Conservation (phyloP, 2,113 vertebrate species). For the Hystrix brachyura region DNA sequence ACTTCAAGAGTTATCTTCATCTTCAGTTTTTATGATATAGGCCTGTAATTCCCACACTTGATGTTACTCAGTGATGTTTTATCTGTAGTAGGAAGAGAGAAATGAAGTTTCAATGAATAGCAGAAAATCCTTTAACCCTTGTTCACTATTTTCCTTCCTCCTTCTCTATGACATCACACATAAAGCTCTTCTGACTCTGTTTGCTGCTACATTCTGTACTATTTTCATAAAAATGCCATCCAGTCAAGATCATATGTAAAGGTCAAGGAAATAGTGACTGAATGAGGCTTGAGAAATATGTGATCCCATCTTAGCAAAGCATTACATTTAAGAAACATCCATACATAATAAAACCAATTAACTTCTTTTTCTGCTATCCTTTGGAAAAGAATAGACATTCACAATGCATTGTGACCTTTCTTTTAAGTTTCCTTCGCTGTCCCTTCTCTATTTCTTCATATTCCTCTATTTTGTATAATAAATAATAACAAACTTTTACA, state of each 20-base stretch:
- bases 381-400: not conserved
- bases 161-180: not conserved
- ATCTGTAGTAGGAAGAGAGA: constrained; percentile 43
- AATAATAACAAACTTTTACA: not conserved
- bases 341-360: not conserved
- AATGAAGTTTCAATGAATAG: constrained; percentile 8
- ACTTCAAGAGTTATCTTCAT: constrained; percentile 39
- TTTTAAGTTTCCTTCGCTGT: not conserved
- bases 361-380: not conserved
- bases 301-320: not conserved
- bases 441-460: not conserved
- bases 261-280: not conserved
- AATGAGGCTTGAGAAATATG: not conserved
- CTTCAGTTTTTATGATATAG: not conserved
- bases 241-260: not conserved
- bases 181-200: not conserved
- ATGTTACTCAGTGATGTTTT: constrained; percentile 18
- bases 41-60: not conserved
- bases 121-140: not conserved
- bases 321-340: not conserved
- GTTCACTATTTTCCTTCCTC: not conserved
- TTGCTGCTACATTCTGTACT: not conserved
- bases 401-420: not conserved
- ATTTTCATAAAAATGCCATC: not conserved
- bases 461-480: not conserved